Evolutionary conservation across 2,888 invertebrate genomes (phyloP).

Genomic region (Pilophorus perplexus): DNA sequence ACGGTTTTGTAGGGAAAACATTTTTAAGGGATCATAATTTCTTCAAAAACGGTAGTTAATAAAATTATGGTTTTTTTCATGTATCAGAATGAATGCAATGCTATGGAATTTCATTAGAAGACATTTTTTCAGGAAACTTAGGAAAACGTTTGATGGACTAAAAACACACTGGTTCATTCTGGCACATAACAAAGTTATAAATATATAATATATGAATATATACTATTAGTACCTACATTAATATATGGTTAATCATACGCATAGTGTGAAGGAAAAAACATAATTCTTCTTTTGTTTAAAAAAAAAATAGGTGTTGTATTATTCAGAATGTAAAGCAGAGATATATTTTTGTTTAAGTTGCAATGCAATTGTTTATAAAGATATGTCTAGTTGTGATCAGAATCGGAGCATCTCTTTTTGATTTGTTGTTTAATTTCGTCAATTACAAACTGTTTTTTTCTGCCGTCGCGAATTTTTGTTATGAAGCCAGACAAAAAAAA

Average conservation of each 20-base stretch:
- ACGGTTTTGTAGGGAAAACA: too few relatives aligned
- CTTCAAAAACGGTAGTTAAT: conserved; percentile 10
- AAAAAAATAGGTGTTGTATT: conserved; percentile 46
- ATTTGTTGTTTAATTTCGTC: conserved; percentile 20
- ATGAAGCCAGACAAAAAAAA: conserved; percentile 2
- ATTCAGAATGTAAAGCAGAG: conserved; percentile 45
- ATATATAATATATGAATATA: conserved; percentile 42
- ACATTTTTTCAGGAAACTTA: conserved; percentile 8
- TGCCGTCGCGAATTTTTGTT: not conserved
- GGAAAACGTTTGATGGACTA: not conserved
- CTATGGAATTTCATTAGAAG: conserved; percentile 19
- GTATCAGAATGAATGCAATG: conserved; percentile 42
- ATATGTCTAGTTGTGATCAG: conserved; percentile 47
- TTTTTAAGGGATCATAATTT: conserved; percentile 39
- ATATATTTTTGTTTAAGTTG: conserved; percentile 47
- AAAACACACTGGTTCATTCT: conserved; percentile 38
- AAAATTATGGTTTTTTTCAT: conserved; percentile 31
- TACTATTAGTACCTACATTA: conserved; percentile 46
- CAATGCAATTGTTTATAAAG: conserved; percentile 44
- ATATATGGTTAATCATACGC: conserved; percentile 45
- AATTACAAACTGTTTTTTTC: conserved; percentile 39
- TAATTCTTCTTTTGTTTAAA: conserved; percentile 33
- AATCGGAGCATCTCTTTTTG: conserved; percentile 34
- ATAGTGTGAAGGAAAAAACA: conserved; percentile 43
- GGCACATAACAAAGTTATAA: conserved; percentile 42